These are phyloP conservation scores for Lithosia quadra DNA, from an alignment of 2,888 invertebrate species.

Conservation along the genomic window DNA sequence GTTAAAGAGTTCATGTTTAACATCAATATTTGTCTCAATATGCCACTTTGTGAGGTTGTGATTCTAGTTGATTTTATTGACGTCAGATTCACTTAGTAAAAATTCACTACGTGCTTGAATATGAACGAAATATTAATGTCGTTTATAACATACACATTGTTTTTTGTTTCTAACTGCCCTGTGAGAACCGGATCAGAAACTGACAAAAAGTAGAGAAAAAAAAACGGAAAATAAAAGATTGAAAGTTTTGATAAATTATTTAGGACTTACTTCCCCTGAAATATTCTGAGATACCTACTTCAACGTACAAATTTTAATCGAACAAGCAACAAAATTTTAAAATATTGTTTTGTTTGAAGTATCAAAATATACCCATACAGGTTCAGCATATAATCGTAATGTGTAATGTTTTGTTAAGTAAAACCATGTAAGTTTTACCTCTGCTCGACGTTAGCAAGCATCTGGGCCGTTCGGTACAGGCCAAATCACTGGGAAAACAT, in stretches of 20 bases:
- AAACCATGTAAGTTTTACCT: constrained; percentile 46
- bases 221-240: too few relatives aligned
- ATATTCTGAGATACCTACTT: neutral
- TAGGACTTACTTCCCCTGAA: neutral
- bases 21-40: neutral
- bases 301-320: neutral
- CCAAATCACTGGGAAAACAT: constrained; percentile 82
- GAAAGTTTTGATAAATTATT: too few relatives aligned
- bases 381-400: constrained; percentile 37
- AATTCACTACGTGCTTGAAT: too few relatives aligned
- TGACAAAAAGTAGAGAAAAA: too few relatives aligned
- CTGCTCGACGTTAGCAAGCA: constrained; percentile 47
- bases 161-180: too few relatives aligned
- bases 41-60: too few relatives aligned
- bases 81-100: too few relatives aligned
- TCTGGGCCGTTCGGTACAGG: constrained; percentile 62
- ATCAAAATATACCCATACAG: constrained; percentile 17
- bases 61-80: too few relatives aligned
- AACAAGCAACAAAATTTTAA: neutral
- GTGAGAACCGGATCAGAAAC: too few relatives aligned
- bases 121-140: too few relatives aligned
- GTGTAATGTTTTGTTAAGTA: constrained; percentile 56
- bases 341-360: neutral
- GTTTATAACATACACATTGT: too few relatives aligned
- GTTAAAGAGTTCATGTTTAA: neutral